phyloP scores from a whole-genome alignment of 2,888 invertebrate genomes.

The Anagyrus pseudococci region DNA sequence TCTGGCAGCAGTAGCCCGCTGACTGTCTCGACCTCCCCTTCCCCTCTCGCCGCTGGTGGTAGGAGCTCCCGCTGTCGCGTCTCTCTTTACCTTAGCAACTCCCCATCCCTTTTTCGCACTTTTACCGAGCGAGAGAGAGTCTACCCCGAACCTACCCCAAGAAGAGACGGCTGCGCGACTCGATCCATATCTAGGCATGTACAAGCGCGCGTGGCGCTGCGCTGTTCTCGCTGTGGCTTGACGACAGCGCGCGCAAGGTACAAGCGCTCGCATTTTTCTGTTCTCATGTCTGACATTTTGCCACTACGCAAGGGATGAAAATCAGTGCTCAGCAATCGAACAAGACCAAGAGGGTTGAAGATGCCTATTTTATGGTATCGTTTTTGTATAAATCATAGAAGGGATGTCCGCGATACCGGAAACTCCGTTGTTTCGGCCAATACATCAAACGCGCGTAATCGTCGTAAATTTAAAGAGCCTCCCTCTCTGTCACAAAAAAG shows the following conservation, averaged over 20 bases:
- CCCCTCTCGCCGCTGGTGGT: slow-evolving; percentile 28
- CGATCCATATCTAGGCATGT: slow-evolving; percentile 46
- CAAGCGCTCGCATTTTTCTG: background rate
- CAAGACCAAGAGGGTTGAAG: too few relatives aligned
- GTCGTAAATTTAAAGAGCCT: too few relatives aligned
- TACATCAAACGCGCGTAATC: too few relatives aligned
- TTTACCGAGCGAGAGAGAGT: slow-evolving; percentile 43
- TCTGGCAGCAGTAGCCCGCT: background rate
- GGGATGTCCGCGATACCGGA: too few relatives aligned
- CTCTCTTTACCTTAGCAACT: slow-evolving; percentile 42
- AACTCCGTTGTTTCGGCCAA: too few relatives aligned
- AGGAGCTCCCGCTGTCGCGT: slow-evolving; percentile 15
- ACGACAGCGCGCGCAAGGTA: slow-evolving; percentile 12
- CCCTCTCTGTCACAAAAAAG: too few relatives aligned
- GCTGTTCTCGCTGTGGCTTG: too few relatives aligned
- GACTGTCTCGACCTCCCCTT: slow-evolving; percentile 28
- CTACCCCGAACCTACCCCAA: slow-evolving; percentile 6
- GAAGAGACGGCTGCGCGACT: slow-evolving; percentile 15
- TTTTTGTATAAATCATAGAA: too few relatives aligned
- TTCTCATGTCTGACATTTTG: too few relatives aligned
- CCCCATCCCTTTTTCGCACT: slow-evolving; percentile 52
- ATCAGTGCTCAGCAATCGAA: too few relatives aligned
- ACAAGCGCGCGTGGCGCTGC: slow-evolving; percentile 39
- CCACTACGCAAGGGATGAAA: too few relatives aligned
- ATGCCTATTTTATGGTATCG: background rate